Conservation (phyloP, 2,113 vertebrate species). For the Cercopithecus mona region DNA sequence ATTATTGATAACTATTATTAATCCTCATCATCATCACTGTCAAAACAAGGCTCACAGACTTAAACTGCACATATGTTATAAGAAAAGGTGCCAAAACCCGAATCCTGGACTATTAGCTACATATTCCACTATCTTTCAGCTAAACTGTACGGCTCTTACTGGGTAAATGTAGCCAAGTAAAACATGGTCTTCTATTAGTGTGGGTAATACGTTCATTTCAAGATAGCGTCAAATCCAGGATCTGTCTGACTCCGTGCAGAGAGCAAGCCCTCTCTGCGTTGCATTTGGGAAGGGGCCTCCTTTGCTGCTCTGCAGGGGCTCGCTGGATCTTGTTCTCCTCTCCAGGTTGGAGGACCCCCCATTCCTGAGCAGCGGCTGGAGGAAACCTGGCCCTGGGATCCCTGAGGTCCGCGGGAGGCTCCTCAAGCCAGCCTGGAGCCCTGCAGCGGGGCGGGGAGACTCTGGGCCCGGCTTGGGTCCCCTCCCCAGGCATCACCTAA, state of each 20-base stretch:
- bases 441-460: rapidly evolving
- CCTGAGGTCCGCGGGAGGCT: not conserved
- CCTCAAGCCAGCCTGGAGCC: not conserved
- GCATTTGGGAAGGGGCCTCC: not conserved
- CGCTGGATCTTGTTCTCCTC: not conserved
- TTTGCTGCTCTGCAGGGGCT: not conserved
- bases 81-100: not conserved
- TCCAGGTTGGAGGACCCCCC: not conserved
- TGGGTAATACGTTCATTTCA: not conserved
- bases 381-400: no score
- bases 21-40: not conserved
- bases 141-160: not conserved
- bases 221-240: not conserved
- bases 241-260: not conserved
- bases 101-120: not conserved
- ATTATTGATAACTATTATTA: not conserved
- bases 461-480: not conserved
- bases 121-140: not conserved
- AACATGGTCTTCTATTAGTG: not conserved
- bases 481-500: not conserved
- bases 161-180: not conserved
- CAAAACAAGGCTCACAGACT: not conserved
- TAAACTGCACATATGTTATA: not conserved
- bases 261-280: not conserved
- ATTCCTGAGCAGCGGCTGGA: not conserved